phyloP scores from a whole-genome alignment of 2,797 vertebrate genomes.

The Sebastes diaconus region DNA sequence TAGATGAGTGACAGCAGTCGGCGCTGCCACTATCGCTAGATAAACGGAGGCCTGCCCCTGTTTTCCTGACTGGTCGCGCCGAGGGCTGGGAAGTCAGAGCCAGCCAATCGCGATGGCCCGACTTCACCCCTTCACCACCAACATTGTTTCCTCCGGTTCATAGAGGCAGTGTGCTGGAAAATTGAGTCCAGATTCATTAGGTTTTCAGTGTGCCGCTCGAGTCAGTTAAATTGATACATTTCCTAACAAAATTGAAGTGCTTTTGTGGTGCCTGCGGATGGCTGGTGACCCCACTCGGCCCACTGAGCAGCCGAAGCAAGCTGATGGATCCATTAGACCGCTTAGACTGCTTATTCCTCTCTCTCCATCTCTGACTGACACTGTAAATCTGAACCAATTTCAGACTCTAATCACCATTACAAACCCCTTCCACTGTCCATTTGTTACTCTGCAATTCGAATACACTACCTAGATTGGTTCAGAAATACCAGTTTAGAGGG shows the following conservation, averaged over 20 bases:
- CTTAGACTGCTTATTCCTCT: conserved; percentile 94
- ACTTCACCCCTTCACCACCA: conserved; percentile 92
- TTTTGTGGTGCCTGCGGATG: conserved; percentile 99
- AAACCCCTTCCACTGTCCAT: conserved; percentile 98
- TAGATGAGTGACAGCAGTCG: conserved; percentile 94
- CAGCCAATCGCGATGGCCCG: conserved; percentile 88
- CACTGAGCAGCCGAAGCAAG: conserved; percentile 98
- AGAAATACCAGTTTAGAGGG: conserved; percentile 88
- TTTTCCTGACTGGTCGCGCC: conserved; percentile 85
- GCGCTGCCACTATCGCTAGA: conserved; percentile 85
- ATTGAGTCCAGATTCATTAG: conserved; percentile 99
- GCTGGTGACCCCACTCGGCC: conserved; percentile 99
- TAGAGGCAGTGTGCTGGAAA: conserved; percentile 99
- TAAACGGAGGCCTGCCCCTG: conserved; percentile 87
- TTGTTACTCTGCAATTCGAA: conserved; percentile 95
- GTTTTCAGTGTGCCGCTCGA: conserved; percentile 98
- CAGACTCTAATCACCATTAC: conserved; percentile 99
- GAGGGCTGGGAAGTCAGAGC: conserved; percentile 79
- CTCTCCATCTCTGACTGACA: conserved; percentile 95
- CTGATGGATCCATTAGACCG: conserved; percentile 99
- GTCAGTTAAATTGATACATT: conserved; percentile 99
- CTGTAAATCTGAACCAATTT: conserved; percentile 99
- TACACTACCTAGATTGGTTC: conserved; percentile 90
- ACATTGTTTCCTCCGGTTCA: conserved; percentile 99
- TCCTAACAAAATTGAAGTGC: conserved; percentile 99